Evolutionary conservation across 2,113 vertebrate genomes (phyloP), one percentile per base, ranked within the genome.

Genomic region (Anhinga rufa): DNA sequence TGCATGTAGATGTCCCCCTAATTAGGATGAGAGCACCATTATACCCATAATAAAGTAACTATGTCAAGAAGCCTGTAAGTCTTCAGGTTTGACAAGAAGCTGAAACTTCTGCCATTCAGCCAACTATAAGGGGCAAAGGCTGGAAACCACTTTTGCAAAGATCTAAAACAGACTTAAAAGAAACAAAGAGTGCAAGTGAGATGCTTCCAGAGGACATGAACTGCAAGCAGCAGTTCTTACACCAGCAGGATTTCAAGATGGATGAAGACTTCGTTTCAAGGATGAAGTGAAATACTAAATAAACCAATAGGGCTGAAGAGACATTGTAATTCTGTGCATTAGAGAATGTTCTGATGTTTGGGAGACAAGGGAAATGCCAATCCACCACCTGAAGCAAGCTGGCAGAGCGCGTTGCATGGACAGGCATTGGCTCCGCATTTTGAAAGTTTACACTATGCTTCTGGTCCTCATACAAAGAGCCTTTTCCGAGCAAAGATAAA

Each of bases 401-500:
- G 51, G 71, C 48, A 89, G 60, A 66, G 22, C 38, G 10, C 16
- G 25, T 6, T 77, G 20, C n/a, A 81, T 2, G 12, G 69, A 60
- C 49, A 79, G 51, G 9, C 42, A 64, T 2, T 28, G 57, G 54
- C 34, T 71, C 69, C 34, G 38, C 36, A 36, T 20, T 80, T 69
- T 82, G 24, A 12, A 91, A 80, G 65, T 70, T 84, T 92, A 84
- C 48, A 20, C 57, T 86, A 3, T 15, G 58, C 62, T 89, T 82
- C 81, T 95, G 61, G 62, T 84, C 36, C 18, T 90, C 78, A 54
- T 25, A 94, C 49, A 72, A 82, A 95, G 86, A 20, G 49, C 69
- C 74, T 92, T 96, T 93, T 91, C 92, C 80, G 74, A 79, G 82
- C 49, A 89, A 82, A 87, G 84, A 76, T 69, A 94, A 89, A 95